A percentile compares a stretch with the other conserved stretches of the same genome.
phyloP scores from a whole-genome alignment of 2,797 vertebrate species.

The Tenualosa ilisha region DNA sequence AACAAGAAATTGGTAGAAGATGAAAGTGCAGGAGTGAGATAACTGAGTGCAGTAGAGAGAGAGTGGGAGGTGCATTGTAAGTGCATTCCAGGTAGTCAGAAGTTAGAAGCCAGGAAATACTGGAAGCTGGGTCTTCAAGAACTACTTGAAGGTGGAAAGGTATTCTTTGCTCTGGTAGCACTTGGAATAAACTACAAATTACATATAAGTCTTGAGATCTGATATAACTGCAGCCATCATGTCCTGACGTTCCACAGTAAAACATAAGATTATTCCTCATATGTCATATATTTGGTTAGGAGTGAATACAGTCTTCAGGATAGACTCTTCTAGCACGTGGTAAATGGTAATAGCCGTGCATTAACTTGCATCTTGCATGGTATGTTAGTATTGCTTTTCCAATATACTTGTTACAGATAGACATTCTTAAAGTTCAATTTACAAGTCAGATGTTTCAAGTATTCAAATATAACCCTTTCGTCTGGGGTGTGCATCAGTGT shows the following conservation, averaged over 20 bases:
- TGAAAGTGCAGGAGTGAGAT: too few species aligned
- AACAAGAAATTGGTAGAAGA: too few species aligned
- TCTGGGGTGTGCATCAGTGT: not conserved
- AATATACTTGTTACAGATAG: not conserved
- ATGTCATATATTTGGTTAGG: not conserved
- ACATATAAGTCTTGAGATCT: not conserved
- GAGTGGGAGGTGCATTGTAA: too few species aligned
- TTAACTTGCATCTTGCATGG: not conserved
- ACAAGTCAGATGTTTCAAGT: conserved; percentile 7
- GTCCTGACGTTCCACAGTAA: not conserved
- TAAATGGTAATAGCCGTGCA: not conserved
- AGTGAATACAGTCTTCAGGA: not conserved
- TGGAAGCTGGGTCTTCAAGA: too few species aligned
- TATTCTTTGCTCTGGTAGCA: too few species aligned
- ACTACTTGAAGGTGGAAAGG: too few species aligned
- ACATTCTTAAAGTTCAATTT: not conserved
- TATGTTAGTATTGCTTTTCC: not conserved
- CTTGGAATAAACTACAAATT: not conserved
- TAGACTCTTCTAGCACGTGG: not conserved
- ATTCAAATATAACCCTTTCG: not conserved
- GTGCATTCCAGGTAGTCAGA: too few species aligned
- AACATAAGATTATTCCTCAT: not conserved
- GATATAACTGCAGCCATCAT: not conserved
- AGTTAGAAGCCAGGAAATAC: too few species aligned
- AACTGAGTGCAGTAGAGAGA: too few species aligned